Conservation (phyloP, 92 coral and sea anemone genomes). For the Zoanthus gigantus region DNA sequence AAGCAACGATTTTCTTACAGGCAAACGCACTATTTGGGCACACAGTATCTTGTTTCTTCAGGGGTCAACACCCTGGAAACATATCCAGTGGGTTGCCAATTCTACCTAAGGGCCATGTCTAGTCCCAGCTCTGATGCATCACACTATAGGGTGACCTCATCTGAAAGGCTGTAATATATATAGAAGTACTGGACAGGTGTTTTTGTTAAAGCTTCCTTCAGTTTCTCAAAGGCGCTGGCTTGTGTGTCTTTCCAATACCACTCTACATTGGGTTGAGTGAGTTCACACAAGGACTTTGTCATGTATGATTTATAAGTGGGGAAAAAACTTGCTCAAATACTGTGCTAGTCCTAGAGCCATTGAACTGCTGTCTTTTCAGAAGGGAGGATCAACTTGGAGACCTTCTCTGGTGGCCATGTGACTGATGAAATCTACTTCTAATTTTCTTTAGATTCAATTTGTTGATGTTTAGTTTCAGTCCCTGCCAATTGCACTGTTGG, state of each 20-base stretch:
- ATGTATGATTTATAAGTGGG: background rate
- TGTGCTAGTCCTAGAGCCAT: background rate
- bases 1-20: background rate
- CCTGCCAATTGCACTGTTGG: too few species aligned
- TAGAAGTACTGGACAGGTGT: too few species aligned
- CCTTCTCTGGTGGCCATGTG: background rate
- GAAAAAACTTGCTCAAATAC: background rate
- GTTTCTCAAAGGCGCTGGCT: background rate
- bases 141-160: too few species aligned
- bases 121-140: too few species aligned
- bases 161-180: too few species aligned
- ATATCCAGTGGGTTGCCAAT: background rate
- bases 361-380: background rate
- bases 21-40: background rate
- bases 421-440: background rate
- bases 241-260: background rate
- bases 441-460: background rate
- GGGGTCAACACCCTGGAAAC: background rate
- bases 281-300: background rate
- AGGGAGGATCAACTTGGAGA: background rate
- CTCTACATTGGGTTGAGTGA: background rate
- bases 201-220: background rate
- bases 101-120: background rate
- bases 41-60: background rate
- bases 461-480: background rate